These are phyloP conservation scores for Spinibarbus caldwelli DNA, from an alignment of 2,797 vertebrate species.

Conservation along the genomic window DNA sequence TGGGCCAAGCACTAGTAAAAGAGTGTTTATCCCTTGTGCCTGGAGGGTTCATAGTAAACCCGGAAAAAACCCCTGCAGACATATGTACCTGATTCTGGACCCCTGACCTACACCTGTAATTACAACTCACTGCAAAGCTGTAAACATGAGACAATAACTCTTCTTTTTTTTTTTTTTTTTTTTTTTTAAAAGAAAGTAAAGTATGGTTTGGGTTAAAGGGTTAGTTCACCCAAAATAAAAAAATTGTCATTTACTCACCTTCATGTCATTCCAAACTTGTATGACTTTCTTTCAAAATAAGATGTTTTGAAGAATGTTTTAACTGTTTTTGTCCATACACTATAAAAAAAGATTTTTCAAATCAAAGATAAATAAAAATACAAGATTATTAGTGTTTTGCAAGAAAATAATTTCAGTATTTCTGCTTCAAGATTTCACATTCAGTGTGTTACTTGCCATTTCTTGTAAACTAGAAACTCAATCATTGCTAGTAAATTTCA, in stretches of 20 bases:
- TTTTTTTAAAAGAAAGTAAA: background rate
- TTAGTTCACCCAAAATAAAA: background rate
- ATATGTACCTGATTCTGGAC: conserved; percentile 17
- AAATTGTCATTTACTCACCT: background rate
- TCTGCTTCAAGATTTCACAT: background rate
- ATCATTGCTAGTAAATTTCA: background rate
- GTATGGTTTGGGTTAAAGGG: background rate
- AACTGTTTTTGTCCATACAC: background rate
- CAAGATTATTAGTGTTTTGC: too few species aligned
- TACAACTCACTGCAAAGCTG: conserved; percentile 1
- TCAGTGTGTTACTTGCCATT: background rate
- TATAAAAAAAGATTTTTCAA: background rate
- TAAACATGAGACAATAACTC: background rate
- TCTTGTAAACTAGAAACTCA: background rate
- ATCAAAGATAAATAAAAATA: background rate
- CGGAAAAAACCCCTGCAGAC: conserved; percentile 36
- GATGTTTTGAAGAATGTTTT: background rate
- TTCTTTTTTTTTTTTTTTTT: too few species aligned
- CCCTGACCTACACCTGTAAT: conserved; percentile 21
- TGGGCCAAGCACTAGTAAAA: background rate
- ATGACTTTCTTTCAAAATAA: background rate
- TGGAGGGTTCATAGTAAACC: conserved; percentile 26
- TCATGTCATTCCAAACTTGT: background rate
- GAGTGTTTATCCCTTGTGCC: conserved; percentile 9
- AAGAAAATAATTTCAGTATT: background rate